Evolutionary conservation across 2,113 vertebrate genomes (phyloP).

Genomic region (Chroicocephalus ridibundus): DNA sequence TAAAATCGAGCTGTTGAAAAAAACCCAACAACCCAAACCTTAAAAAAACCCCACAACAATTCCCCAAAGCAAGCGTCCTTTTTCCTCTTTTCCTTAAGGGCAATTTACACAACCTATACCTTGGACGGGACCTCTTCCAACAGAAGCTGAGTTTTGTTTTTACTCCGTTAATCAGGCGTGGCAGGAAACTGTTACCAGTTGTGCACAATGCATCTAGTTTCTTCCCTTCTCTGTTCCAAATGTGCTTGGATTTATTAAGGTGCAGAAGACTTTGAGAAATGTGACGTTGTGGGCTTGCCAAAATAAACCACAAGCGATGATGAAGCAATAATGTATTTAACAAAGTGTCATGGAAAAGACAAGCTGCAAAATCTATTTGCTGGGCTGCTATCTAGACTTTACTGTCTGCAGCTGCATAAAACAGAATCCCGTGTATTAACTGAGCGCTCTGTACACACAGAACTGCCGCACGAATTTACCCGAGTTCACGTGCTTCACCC

Average conservation of each 20-base stretch:
- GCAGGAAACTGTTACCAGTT: conserved; percentile 50
- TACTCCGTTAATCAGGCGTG: conserved; percentile 12
- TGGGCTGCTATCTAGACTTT: neutral
- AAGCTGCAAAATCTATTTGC: neutral
- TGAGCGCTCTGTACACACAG: neutral
- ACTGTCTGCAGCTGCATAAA: neutral
- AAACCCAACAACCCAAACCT: neutral
- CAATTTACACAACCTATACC: conserved; percentile 11
- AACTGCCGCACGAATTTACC: neutral
- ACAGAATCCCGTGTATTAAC: neutral
- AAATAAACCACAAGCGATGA: neutral
- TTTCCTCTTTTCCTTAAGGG: neutral
- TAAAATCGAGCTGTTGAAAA: neutral
- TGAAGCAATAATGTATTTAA: conserved; percentile 35
- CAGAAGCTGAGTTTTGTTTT: conserved; percentile 15
- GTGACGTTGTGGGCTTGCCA: neutral
- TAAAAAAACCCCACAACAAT: neutral
- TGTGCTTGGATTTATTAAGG: conserved; percentile 14
- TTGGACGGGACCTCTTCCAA: conserved; percentile 19
- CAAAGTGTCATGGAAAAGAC: neutral
- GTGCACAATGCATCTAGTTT: neutral
- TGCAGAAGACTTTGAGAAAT: conserved; percentile 14
- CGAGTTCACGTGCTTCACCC: neutral
- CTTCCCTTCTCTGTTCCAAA: conserved; percentile 3
- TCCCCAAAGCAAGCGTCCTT: neutral